Evolutionary conservation across 2,888 invertebrate species (phyloP).

Genomic region (Norana najaformis): DNA sequence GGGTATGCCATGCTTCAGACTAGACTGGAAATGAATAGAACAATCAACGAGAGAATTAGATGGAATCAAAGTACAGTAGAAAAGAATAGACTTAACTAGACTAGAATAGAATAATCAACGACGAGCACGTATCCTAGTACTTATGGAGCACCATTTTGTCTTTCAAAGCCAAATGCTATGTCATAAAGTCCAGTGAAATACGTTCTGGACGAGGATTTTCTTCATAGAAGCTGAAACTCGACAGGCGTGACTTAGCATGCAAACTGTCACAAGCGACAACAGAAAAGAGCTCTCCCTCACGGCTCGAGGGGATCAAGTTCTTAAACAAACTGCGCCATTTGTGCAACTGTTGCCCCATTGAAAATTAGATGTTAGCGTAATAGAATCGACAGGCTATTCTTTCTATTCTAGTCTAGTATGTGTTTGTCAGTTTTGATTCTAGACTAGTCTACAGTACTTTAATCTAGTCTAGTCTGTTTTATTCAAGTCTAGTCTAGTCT

Average conservation of each 20-base stretch:
- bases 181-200: not conserved
- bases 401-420: too few relatives aligned
- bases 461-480: too few relatives aligned
- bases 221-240: too few relatives aligned
- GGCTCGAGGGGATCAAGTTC: not conserved
- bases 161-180: not conserved
- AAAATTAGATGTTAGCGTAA: not conserved
- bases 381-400: too few relatives aligned
- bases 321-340: not conserved
- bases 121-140: too few relatives aligned
- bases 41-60: too few relatives aligned
- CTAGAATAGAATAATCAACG: not conserved
- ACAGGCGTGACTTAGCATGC: too few relatives aligned
- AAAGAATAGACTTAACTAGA: not conserved
- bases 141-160: too few relatives aligned
- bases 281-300: not conserved
- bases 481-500: too few relatives aligned
- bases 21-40: not conserved
- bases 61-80: not conserved
- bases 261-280: not conserved
- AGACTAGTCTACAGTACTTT: too few relatives aligned
- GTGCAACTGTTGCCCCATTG: not conserved
- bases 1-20: not conserved
- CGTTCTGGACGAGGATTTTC: not conserved
- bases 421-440: too few relatives aligned